Conservation (phyloP, 1,140 invertebrate genomes). For the Drosophila leontia region DNA sequence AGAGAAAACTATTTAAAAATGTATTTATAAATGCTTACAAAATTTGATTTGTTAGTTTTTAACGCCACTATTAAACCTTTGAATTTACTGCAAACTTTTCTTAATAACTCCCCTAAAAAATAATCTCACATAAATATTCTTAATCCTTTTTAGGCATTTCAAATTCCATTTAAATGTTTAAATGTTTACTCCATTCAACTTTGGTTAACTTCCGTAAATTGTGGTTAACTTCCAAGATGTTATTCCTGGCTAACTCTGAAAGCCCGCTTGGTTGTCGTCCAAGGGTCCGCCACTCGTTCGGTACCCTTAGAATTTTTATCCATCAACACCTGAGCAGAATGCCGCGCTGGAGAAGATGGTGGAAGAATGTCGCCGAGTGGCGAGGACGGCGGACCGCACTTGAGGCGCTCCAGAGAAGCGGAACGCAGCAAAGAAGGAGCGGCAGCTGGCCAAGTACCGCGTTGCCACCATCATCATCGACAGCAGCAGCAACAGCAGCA, state of each 20-base stretch:
- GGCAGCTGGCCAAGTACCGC: conserved; percentile 78
- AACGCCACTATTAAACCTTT: not conserved
- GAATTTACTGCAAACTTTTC: no score
- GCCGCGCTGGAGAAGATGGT: conserved; percentile 8
- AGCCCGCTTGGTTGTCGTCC: conserved; percentile 10
- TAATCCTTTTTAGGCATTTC: not conserved
- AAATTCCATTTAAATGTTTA: not conserved
- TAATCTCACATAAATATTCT: not conserved
- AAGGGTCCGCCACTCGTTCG: conserved; percentile 46
- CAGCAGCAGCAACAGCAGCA: conserved; percentile 5
- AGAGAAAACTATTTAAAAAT: not conserved
- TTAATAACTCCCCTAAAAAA: no score
- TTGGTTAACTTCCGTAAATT: conserved; percentile 11
- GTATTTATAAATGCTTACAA: no score
- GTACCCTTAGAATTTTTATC: conserved; percentile 49
- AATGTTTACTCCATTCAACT: not conserved
- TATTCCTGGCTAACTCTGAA: conserved; percentile 33
- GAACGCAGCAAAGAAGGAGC: conserved; percentile 41
- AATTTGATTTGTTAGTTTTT: no score
- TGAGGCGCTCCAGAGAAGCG: conserved; percentile 53
- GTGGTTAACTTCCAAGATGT: conserved; percentile 17
- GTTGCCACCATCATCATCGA: conserved; percentile 36
- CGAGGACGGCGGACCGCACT: conserved; percentile 57
- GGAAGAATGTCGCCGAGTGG: conserved; percentile 46
- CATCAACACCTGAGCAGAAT: conserved; percentile 72